Conservation (phyloP, 2,113 vertebrate species). For the Lamprotornis superbus region DNA sequence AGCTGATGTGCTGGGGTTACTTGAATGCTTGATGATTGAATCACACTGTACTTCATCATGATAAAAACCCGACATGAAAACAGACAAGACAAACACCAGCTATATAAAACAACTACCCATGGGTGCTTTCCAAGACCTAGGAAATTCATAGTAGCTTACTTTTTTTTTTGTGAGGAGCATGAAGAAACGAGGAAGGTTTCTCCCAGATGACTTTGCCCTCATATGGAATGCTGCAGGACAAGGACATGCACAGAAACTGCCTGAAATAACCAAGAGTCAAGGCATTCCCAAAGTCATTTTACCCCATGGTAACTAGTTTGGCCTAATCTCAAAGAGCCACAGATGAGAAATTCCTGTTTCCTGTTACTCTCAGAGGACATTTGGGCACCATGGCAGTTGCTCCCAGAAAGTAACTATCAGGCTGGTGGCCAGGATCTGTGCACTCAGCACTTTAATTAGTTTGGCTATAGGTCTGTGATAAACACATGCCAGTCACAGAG, state of each 20-base stretch:
- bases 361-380: background rate
- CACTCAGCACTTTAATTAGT: background rate
- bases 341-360: background rate
- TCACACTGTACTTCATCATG: background rate
- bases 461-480: background rate
- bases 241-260: background rate
- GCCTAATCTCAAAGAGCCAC: background rate
- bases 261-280: background rate
- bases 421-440: background rate
- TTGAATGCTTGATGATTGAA: background rate
- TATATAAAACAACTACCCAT: background rate
- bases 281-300: background rate
- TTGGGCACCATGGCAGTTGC: background rate
- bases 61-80: background rate
- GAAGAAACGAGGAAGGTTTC: background rate
- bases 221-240: background rate
- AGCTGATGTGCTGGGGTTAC: background rate
- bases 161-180: accelerated
- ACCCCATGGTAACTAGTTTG: background rate
- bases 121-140: background rate
- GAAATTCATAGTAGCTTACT: background rate
- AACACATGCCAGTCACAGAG: background rate
- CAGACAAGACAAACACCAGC: background rate
- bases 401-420: background rate
- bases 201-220: background rate